Evolutionary conservation across 2,797 vertebrate species (phyloP), one percentile per base, ranked within the genome.

Genomic region (Neosilurus hyrtlii): DNA sequence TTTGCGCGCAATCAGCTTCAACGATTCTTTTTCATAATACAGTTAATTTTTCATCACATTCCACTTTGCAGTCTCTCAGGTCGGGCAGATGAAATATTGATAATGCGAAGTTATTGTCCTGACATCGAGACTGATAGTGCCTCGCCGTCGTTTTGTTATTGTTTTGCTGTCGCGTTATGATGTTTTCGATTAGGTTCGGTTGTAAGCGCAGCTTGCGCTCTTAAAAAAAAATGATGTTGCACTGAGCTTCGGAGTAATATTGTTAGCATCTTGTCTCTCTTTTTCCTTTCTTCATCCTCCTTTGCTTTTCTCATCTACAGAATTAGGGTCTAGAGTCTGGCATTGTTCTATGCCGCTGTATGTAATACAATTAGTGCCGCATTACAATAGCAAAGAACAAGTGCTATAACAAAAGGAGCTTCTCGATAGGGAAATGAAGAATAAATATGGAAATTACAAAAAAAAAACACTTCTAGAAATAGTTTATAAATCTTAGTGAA

Each of bases 11-110:
- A 90, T 90, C 76, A 85, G 87, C 90, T 90, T 83, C 88, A 88
- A 88, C 86, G 16, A 56, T 87, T 88, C 71, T 51, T 67, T 91
- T 90, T 91, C 88, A 92, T 92, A 94, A 92, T 90, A 90, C 85
- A 85, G 91, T 94, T 12, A 74, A 93, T 92, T 89, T 94, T 94
- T 94, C 88, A 93, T 93, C 84, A 85, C n/a, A 73, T 89, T 89
- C 86, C 87, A 86, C 88, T 93, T 91, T 90, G 88, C 86, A 88
- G 49, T 83, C 30, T 54, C 88, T 89, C 83, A 84, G 87, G 90
- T 87, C 86, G 89, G 90, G 89, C 83, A 87, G 88, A 90, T 94
- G 87, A 93, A 94, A 94, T 92, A 94, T 94, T 93, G 91, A 95
- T 91, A 89, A 86, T 82, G 86, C 88, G 73, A 85, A 18, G 56